Percentiles rank a stretch among this genome's conserved stretches.
These are phyloP conservation scores for Antrozous pallidus DNA, from an alignment of 2,797 vertebrate species.

Conservation along the genomic window DNA sequence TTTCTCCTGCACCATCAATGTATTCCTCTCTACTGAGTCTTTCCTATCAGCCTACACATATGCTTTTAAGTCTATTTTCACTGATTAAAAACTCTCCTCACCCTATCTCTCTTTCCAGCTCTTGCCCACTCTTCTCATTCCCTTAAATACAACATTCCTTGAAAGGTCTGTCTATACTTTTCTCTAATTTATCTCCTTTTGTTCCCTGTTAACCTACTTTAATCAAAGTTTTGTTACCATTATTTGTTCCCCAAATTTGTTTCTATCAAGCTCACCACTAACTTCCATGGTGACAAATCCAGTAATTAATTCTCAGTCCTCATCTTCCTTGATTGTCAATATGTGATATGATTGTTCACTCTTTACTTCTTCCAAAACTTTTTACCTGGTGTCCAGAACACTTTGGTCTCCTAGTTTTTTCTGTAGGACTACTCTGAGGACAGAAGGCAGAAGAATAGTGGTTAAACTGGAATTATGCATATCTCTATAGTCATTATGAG, in stretches of 20 bases:
- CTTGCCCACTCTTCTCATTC: neutral
- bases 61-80: neutral
- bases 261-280: neutral
- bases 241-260: neutral
- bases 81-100: neutral
- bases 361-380: neutral
- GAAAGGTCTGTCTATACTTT: neutral
- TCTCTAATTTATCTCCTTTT: neutral
- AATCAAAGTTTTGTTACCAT: neutral
- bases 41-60: neutral
- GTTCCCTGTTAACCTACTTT: neutral
- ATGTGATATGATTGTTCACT: neutral
- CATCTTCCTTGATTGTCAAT: neutral
- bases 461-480: conserved; percentile 3
- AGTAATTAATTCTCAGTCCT: neutral
- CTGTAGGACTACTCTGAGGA: neutral
- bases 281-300: neutral
- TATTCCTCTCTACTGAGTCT: neutral
- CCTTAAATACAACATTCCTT: neutral
- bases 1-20: neutral
- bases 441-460: neutral
- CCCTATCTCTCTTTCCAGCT: neutral
- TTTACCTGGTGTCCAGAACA: neutral
- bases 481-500: neutral
- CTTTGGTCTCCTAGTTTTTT: neutral